Conservation (phyloP, 2,113 vertebrate genomes). For the Sakesphorus luctuosus region DNA sequence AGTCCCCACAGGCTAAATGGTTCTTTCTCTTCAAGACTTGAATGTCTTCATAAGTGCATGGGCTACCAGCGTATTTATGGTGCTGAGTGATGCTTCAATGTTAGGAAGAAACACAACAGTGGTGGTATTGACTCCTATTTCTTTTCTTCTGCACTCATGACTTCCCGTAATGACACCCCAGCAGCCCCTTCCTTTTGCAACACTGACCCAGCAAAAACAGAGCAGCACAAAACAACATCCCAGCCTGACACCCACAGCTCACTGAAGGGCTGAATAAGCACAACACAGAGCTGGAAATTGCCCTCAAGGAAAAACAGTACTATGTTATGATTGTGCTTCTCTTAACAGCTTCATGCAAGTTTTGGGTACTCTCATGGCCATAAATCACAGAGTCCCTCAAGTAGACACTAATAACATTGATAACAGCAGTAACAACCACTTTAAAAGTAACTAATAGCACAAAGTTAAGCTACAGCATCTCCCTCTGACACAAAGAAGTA, state of each 20-base stretch:
- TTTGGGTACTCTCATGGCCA: not conserved
- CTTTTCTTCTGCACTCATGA: not conserved
- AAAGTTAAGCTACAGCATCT: not conserved
- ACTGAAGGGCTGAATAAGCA: not conserved
- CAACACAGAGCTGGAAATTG: not conserved
- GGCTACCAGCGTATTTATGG: not conserved
- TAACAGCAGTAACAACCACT: not conserved
- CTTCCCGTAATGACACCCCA: not conserved
- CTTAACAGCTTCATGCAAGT: not conserved
- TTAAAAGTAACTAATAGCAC: not conserved
- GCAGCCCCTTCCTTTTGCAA: not conserved
- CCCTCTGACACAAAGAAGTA: not conserved
- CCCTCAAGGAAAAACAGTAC: not conserved
- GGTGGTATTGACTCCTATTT: not conserved
- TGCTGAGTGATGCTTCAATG: not conserved
- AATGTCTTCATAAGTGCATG: not conserved
- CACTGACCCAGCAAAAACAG: not conserved
- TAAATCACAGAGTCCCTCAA: not conserved
- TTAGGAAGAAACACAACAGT: not conserved
- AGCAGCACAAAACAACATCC: not conserved
- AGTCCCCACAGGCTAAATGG: not conserved
- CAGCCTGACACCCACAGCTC: not conserved
- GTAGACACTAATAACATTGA: not conserved
- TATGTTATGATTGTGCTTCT: not conserved
- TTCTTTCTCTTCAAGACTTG: not conserved